Evolutionary conservation across 2,888 invertebrate genomes (phyloP), one percentile per base, ranked within the genome.

Genomic region (Linnaemya vulpina): DNA sequence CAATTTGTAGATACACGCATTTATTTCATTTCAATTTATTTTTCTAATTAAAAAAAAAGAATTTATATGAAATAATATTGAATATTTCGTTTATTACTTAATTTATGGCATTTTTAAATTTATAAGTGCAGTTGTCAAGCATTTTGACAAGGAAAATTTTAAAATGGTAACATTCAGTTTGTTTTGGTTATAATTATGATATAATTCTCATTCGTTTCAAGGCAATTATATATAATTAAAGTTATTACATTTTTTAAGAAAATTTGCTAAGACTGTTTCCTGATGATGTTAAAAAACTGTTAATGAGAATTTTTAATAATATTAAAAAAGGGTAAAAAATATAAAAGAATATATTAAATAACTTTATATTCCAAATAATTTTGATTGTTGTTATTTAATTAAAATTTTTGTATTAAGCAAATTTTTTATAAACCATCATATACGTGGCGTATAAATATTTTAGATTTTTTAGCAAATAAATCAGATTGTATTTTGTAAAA

Each of bases 391-490:
- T 51, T 51, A 20, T 3, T 51, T 17, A 51, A 62, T 74, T 30
- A 53, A 30, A n/a, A 3, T 49, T 55, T 74, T n/a, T 38, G 11
- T 25, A 60, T 5, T 67, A 46, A 63, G 53, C 9, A 63, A 22
- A 38, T 73, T 73, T 22, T 63, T 58, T 49, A 25, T 70, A 30
- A 40, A 7, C 49, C 40, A 7, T 2, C 46, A 62, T 68, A 60
- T 49, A 68, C 17, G 46, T 60, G 35, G 22, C 25, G 11, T 65
- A 5, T 20, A 17, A 25, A 20, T 53, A 22, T 49, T 25, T 65
- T 25, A 53, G 1, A 53, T 11, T 70, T 63, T 53, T 20, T 53
- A 58, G 65, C 49, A 77, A 77, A 73, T 80, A 80, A 80, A 80
- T 80, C 65, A 25, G n/a, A 30, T 30, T 30, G 25, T 65, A 58